Evolutionary conservation across 2,797 vertebrate genomes (phyloP).

Genomic region (Halcyon smyrnensis): DNA sequence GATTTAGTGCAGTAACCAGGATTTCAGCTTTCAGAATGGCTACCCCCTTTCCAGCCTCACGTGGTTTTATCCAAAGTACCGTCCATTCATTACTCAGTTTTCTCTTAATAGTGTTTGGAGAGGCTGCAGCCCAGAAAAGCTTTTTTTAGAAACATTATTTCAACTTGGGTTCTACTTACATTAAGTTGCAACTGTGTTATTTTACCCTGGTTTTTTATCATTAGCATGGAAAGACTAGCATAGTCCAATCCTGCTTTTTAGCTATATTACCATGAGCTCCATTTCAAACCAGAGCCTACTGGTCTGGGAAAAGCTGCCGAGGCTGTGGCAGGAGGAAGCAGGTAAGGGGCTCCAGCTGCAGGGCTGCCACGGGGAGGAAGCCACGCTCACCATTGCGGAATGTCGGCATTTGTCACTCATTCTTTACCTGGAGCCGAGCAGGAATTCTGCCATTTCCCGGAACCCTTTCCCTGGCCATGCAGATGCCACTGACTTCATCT

Average conservation of each 20-base stretch:
- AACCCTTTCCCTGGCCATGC: not conserved
- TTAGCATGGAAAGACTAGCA: not conserved
- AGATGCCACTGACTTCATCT: not conserved
- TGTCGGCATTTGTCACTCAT: not conserved
- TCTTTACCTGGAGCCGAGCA: not conserved
- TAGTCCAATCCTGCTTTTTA: not conserved
- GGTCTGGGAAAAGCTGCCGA: not conserved
- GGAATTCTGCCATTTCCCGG: slow-evolving; percentile 13
- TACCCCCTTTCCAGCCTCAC: not conserved
- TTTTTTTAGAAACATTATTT: not conserved
- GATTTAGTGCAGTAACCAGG: not conserved
- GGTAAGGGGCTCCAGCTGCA: not conserved
- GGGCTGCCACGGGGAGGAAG: not conserved
- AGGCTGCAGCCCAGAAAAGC: not conserved
- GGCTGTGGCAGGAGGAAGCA: not conserved
- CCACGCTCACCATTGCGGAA: not conserved
- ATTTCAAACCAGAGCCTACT: not conserved
- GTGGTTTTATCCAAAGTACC: not conserved
- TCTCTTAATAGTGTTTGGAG: not conserved
- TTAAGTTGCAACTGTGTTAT: not conserved
- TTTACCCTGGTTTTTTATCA: not conserved
- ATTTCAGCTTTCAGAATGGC: slow-evolving; percentile 19
- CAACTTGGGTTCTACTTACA: fast-evolving
- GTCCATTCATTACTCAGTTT: not conserved
- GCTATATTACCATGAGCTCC: not conserved